Percentiles rank a stretch among this genome's conserved stretches.
Conservation (phyloP, 2,888 invertebrate genomes). For the Terebella lapidaria region DNA sequence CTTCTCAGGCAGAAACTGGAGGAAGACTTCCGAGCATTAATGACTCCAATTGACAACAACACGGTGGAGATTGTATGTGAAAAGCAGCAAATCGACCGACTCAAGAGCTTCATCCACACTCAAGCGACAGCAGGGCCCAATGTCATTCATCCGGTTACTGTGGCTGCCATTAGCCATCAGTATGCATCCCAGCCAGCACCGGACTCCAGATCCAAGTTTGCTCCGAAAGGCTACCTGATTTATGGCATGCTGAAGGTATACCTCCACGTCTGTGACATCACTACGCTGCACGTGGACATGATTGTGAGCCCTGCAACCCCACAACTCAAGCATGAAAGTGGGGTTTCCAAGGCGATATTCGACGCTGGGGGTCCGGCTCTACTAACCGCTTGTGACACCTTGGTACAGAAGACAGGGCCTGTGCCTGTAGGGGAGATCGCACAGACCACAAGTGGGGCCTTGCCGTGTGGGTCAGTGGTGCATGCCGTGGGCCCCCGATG, state of each 20-base stretch:
- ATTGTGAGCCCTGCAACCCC: background rate
- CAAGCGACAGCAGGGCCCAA: no score
- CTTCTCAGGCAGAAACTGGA: no score
- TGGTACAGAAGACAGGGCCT: background rate
- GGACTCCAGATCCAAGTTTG: no score
- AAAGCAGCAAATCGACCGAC: no score
- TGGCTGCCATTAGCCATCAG: no score
- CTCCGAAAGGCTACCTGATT: background rate
- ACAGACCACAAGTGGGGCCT: background rate
- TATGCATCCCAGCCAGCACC: no score
- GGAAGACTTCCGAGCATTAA: no score
- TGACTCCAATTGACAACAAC: no score
- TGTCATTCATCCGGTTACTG: no score
- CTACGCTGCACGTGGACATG: background rate
- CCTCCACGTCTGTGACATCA: background rate
- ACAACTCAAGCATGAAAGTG: background rate
- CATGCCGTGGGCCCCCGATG: background rate
- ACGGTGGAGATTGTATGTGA: no score
- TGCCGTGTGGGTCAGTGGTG: background rate
- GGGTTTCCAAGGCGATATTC: background rate
- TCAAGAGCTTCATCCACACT: no score
- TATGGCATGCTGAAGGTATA: background rate
- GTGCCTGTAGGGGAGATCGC: background rate
- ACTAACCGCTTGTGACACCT: background rate
- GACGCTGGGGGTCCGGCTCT: background rate